phyloP scores from a whole-genome alignment of 2,888 invertebrate species.

The Drosophila koepferae region DNA sequence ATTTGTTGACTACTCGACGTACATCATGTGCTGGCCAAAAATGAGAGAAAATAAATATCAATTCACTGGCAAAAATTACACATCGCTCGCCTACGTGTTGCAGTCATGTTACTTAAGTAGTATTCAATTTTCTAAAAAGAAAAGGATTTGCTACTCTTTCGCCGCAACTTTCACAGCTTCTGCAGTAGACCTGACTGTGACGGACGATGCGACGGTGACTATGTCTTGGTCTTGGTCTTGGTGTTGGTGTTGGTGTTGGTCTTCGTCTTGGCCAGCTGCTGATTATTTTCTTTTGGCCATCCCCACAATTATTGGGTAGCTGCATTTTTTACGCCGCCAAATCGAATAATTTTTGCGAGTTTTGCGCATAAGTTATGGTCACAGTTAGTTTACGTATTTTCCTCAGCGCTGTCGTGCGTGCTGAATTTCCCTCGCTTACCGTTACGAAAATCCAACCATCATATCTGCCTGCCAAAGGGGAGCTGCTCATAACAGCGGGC shows the following conservation, averaged over 20 bases:
- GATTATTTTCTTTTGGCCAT: conserved; percentile 33
- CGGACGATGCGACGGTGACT: neutral
- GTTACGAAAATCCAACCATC: conserved; percentile 57
- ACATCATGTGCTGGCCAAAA: conserved; percentile 32
- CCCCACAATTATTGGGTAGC: conserved; percentile 72
- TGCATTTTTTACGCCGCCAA: conserved; percentile 76
- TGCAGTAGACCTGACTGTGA: conserved; percentile 65
- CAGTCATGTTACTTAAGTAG: conserved; percentile 36
- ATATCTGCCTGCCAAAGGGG: neutral
- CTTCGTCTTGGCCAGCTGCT: conserved; percentile 26
- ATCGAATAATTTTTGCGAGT: conserved; percentile 71
- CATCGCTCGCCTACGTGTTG: conserved; percentile 76
- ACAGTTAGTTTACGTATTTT: conserved; percentile 65
- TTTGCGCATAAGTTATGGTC: conserved; percentile 83
- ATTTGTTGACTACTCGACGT: conserved; percentile 22
- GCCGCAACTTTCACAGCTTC: conserved; percentile 76
- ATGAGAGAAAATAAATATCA: conserved; percentile 28
- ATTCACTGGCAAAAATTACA: conserved; percentile 58
- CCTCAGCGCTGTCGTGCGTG: conserved; percentile 68
- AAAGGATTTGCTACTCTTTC: conserved; percentile 71
- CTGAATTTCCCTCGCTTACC: conserved; percentile 74
- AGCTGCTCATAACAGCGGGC: neutral
- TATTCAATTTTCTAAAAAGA: conserved; percentile 63
- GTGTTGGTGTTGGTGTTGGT: neutral
- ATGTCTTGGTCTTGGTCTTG: neutral